Evolutionary conservation across 1,140 invertebrate species (phyloP), one percentile per base, ranked within the genome.

Genomic region (Aplysia californica): DNA sequence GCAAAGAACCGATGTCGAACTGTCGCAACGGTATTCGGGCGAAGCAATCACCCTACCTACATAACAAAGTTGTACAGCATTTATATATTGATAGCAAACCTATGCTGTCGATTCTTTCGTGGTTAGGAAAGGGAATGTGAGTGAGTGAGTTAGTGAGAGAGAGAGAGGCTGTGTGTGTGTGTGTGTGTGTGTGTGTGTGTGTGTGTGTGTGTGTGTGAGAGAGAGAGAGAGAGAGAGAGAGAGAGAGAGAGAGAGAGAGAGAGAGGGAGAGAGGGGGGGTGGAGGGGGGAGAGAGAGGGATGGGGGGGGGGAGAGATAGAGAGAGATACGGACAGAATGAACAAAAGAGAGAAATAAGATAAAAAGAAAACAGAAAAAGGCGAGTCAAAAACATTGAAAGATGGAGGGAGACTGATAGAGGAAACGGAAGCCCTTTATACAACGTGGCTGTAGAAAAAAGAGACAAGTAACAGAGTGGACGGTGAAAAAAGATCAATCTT

Each of bases 171-270:
- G n/a, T n/a, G n/a, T n/a, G n/a, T n/a, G n/a, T n/a, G n/a, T 59
- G 5, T 59, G 56, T 59, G 6, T 59, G 56, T n/a, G n/a, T 59
- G 56, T 59, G n/a, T 59, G 56, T 59, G n/a, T 59, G 56, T 61
- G 20, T 61, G 6, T 65, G 15, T 15, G 61, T 65, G 3, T 31
- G 61, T 29, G n/a, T 50, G 10, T 15, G 44, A 50, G 29, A 6
- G 64, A 66, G 29, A 31, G 6, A 66, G 64, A 31, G 6, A 66
- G 6, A 15, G 64, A 66, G 29, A 6, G 29, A 66, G 29, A 6
- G 64, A 66, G 64, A 66, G 29, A 31, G 6, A 66, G 21, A 21
- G 35, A 39, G 31, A 23, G 33, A 69, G 67, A 39, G 3, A 69
- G 67, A 39, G 39, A 39, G 33, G 23, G 39, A 39, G 35, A 39